Evolutionary conservation across 2,113 vertebrate genomes (phyloP), one percentile per base, ranked within the genome.

Genomic region (Mesembrinibis cayennensis): DNA sequence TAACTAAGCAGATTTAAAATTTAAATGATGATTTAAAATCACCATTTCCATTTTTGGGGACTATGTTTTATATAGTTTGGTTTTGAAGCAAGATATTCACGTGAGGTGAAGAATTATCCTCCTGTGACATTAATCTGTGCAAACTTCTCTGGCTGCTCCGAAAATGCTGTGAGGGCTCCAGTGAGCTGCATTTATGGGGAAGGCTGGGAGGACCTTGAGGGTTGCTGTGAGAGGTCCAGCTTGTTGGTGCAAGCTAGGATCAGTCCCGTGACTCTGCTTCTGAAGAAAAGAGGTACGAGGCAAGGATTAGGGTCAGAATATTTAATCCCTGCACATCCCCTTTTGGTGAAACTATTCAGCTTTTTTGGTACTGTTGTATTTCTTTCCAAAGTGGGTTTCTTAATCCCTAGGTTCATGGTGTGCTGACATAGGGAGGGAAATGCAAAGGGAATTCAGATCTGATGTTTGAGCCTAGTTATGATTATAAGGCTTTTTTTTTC

Each of bases 101-200:
- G 2, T 0, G 2, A 63, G 36, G 34, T 0, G 1, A 63, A 63
- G 49, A 23, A 50, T 81, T 73, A 11, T 50, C 65, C 25, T 63
- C 32, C 53, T 1, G 2, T 38, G 19, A 29, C 44, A 3, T 26
- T 70, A 49, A 74, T 63, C 58, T 55, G 9, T n/a, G 53, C 12
- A 59, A 22, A 59, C 29, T 67, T 73, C 32, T n/a, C 61, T 56
- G 72, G 13, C 49, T 81, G 76, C 32, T 77, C 30, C 2, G 6
- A 22, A 80, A 90, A 42, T 27, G 30, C 4, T 0, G 0, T 9
- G 38, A 72, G 10, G 22, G 55, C 65, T 86, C 32, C 40, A 12
- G 3, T 0, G 18, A 69, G 16, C 61, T 62, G 61, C 23, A 0
- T 61, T 89, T 67, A 6, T 8, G 1, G 38, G 73, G 53, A 17